Evolutionary conservation across 2,113 vertebrate species (phyloP), one percentile per base, ranked within the genome.

Genomic region (Aythya baeri): DNA sequence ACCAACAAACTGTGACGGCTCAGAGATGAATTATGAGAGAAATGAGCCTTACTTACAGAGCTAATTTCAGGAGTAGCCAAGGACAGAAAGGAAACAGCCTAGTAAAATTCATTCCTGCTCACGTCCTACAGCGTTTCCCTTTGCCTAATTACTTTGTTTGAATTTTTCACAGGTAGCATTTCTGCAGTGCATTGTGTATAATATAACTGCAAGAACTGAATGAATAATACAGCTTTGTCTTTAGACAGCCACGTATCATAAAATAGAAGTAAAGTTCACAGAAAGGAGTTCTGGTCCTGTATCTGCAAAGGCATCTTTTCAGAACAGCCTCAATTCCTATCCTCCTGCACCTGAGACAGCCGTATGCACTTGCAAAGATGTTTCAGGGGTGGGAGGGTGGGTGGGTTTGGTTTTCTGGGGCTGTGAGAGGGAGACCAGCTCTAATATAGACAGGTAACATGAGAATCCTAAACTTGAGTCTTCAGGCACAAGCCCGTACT

Each of bases 1-100:
- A 75, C 70, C 93, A 94, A 93, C 93, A 96, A 97, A 95, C 86
- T 93, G 73, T 91, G 96, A 96, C 86, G 1, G 82, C 89, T 97
- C 80, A n/a, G 79, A 86, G 83, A 95, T 95, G 94, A 89, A 88
- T 94, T 75, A 93, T 8, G 52, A 95, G 71, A 77, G 13, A 49
- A 93, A 94, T 15, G 36, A 90, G 93, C 81, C 44, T 88, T 83
- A 68, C 75, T 93, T 72, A 85, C 9, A 17, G 83, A 83, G 68
- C 49, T 79, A 58, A 20, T 68, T 70, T 46, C 79, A 34, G 21
- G 90, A 91, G 90, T 27, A 63, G 65, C 61, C 67, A 90, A 93
- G 79, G 62, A 82, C 66, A 62, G 55, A 84, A 76, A 76, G n/a
- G 36, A 87, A 78, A 88, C 23, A 68, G 83, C 67, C 82, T 13